Evolutionary conservation across 2,797 vertebrate genomes (phyloP).

Genomic region (Pseudopleuronectes americanus): DNA sequence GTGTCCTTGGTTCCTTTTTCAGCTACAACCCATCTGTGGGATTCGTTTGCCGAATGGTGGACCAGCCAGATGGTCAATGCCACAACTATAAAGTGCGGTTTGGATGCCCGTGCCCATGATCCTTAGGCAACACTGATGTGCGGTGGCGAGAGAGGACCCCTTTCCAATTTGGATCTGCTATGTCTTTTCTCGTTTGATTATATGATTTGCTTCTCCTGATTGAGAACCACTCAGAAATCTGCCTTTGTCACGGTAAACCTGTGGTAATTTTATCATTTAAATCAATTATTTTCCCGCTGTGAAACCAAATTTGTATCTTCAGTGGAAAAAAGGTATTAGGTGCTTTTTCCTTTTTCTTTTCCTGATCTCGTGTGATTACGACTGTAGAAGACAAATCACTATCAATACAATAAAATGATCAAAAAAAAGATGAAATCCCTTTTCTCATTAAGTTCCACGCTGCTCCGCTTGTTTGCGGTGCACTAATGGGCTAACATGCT

Average conservation of each 20-base stretch:
- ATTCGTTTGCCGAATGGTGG: constrained; percentile 25
- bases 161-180: not conserved
- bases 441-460: constrained; percentile 19
- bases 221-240: not conserved
- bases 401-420: constrained; percentile 34
- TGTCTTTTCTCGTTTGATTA: not conserved
- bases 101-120: constrained; percentile 40
- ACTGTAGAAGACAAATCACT: constrained; percentile 18
- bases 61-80: constrained; percentile 10
- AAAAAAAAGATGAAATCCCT: constrained; percentile 3
- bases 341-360: too few species aligned
- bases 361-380: not conserved
- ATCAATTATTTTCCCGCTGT: not conserved
- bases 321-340: too few species aligned
- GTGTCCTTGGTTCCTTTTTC: constrained; percentile 1
- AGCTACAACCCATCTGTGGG: constrained; percentile 43
- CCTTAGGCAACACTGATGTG: not conserved
- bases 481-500: constrained; percentile 3
- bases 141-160: not conserved
- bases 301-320: not conserved
- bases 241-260: not conserved
- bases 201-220: not conserved
- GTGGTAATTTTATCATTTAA: not conserved
- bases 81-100: constrained; percentile 61
- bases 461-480: not conserved